Percentiles rank a stretch among this genome's conserved stretches.
Evolutionary conservation across 2,797 vertebrate genomes (phyloP).

Genomic region (Anniella stebbinsi): DNA sequence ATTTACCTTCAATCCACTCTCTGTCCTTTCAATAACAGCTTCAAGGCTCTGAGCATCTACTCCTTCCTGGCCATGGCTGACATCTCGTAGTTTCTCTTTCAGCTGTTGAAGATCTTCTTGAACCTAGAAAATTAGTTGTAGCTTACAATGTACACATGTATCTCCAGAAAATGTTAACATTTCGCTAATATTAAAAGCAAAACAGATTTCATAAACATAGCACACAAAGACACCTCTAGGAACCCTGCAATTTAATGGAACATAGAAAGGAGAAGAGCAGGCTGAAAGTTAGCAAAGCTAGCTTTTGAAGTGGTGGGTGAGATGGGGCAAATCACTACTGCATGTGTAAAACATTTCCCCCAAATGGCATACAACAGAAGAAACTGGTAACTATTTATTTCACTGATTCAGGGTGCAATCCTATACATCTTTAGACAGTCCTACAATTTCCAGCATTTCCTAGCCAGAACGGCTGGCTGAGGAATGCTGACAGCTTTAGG

Average conservation of each 20-base stretch:
- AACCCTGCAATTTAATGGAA: not conserved
- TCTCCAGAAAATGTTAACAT: accelerated
- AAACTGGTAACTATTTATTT: too few species aligned
- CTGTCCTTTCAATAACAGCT: slow-evolving; percentile 78
- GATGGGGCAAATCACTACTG: too few species aligned
- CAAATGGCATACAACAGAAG: not conserved
- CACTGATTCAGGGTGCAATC: not conserved
- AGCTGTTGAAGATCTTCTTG: slow-evolving; percentile 83
- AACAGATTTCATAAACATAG: not conserved
- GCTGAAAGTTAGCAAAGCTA: accelerated
- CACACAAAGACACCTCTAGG: accelerated
- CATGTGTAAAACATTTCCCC: not conserved
- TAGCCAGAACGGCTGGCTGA: too few species aligned
- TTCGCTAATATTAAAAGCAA: not conserved
- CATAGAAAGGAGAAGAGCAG: accelerated
- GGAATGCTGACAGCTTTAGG: too few species aligned
- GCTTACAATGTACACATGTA: not conserved
- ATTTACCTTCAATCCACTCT: slow-evolving; percentile 78
- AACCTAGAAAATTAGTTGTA: slow-evolving; percentile 75
- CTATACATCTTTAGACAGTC: not conserved
- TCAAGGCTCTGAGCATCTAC: slow-evolving; percentile 79
- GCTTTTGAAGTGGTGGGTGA: too few species aligned
- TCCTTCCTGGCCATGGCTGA: slow-evolving; percentile 35
- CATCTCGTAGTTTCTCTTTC: slow-evolving; percentile 73
- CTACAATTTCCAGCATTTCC: too few species aligned